Conservation (phyloP, 2,888 invertebrate species). For the Brachypalpus laphriformis region DNA sequence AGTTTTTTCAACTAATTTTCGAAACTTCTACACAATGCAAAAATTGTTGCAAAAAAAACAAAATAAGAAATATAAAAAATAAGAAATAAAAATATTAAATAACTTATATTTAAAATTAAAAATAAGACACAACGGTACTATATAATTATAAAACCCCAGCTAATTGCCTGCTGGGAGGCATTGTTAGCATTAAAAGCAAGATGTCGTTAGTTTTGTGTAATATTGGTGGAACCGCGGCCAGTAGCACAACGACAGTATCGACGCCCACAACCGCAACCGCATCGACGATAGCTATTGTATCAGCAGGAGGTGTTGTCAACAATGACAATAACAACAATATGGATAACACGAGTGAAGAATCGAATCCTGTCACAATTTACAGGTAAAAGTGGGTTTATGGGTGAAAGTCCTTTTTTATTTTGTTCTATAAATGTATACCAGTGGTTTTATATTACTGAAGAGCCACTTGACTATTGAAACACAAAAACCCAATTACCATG, state of each 20-base stretch:
- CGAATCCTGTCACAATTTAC: conserved; percentile 94
- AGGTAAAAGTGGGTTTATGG: conserved; percentile 85
- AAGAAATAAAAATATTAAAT: conserved; percentile 13
- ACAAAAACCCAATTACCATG: conserved; percentile 26
- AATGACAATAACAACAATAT: conserved; percentile 88
- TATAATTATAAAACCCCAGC: conserved; percentile 57
- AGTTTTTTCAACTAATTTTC: conserved; percentile 68
- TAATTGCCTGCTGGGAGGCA: conserved; percentile 64
- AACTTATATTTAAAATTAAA: conserved; percentile 48
- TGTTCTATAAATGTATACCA: background rate
- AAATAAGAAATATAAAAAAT: conserved; percentile 13
- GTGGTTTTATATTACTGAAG: background rate
- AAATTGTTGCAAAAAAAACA: conserved; percentile 3
- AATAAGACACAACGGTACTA: conserved; percentile 64
- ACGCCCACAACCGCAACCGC: conserved; percentile 75
- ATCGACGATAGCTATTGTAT: conserved; percentile 67
- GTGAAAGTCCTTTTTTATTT: background rate
- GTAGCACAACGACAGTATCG: conserved; percentile 76
- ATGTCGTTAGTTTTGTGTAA: conserved; percentile 69
- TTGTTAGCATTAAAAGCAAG: conserved; percentile 58
- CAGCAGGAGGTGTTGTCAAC: conserved; percentile 70
- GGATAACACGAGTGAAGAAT: conserved; percentile 93
- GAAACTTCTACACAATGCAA: conserved; percentile 60
- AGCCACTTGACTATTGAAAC: background rate
- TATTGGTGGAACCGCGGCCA: conserved; percentile 66